Evolutionary conservation across 2,888 invertebrate species (phyloP).

Genomic region (Macropis europaea): DNA sequence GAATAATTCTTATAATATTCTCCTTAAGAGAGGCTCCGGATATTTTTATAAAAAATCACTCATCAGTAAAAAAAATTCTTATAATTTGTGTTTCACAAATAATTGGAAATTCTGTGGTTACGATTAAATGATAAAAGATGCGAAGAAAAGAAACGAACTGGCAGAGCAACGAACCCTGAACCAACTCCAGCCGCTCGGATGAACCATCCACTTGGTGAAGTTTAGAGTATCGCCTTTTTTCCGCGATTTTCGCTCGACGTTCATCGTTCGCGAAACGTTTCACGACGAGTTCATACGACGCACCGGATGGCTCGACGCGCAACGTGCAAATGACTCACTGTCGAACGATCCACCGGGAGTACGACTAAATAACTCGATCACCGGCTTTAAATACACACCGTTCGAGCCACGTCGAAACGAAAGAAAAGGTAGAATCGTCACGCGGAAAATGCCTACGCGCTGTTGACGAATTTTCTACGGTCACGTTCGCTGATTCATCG

Average conservation of each 20-base stretch:
- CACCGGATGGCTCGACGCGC: not conserved
- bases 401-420: too few species aligned
- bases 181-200: slow-evolving; percentile 68
- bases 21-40: too few species aligned
- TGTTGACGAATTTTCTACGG: too few species aligned
- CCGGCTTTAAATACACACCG: not conserved
- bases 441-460: too few species aligned
- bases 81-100: too few species aligned
- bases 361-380: slow-evolving; percentile 15
- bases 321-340: slow-evolving; percentile 39
- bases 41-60: too few species aligned
- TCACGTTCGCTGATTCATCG: too few species aligned
- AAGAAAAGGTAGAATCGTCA: too few species aligned
- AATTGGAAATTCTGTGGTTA: too few species aligned
- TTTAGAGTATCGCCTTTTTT: slow-evolving; percentile 44
- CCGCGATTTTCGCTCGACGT: not conserved
- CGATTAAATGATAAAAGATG: not conserved
- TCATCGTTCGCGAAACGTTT: too few species aligned
- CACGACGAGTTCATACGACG: not conserved
- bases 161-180: slow-evolving; percentile 56
- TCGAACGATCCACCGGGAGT: slow-evolving; percentile 1
- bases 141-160: not conserved
- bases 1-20: too few species aligned
- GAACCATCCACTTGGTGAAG: slow-evolving; percentile 66
- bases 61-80: too few species aligned